Evolutionary conservation across 2,797 vertebrate genomes (phyloP).

Genomic region (Cryptoblepharus egeriae): DNA sequence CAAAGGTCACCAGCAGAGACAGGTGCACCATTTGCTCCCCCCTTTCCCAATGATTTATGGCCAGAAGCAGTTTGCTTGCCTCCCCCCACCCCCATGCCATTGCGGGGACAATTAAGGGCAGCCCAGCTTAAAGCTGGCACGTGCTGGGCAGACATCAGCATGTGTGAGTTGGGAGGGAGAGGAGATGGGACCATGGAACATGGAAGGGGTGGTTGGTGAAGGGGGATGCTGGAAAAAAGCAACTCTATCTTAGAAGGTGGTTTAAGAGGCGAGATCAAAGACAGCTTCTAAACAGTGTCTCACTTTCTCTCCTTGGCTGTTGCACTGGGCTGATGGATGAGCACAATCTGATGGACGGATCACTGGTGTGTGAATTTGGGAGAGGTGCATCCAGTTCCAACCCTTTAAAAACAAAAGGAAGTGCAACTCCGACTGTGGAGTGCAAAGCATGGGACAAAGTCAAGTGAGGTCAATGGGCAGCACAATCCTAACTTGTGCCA

Average conservation of each 20-base stretch:
- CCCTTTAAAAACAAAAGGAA: too few relatives aligned
- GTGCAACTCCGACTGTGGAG: too few relatives aligned
- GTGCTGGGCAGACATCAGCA: neutral
- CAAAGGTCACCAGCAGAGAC: constrained; percentile 23
- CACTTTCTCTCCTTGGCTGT: too few relatives aligned
- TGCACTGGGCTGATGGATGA: too few relatives aligned
- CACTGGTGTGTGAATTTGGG: too few relatives aligned
- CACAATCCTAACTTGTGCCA: too few relatives aligned
- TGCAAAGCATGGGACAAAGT: too few relatives aligned
- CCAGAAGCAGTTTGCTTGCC: neutral
- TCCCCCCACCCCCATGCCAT: neutral
- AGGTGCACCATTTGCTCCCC: constrained; percentile 16
- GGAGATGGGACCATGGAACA: rapidly evolving
- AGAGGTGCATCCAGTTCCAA: too few relatives aligned
- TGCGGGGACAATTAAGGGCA: constrained; percentile 12
- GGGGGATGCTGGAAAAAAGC: neutral
- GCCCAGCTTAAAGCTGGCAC: constrained; percentile 11
- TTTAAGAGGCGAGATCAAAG: neutral
- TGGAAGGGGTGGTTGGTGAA: neutral
- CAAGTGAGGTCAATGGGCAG: too few relatives aligned
- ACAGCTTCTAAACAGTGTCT: too few relatives aligned
- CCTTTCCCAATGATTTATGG: constrained; percentile 19
- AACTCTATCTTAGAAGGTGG: neutral
- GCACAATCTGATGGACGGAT: too few relatives aligned
- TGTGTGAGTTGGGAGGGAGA: too few relatives aligned